These are phyloP conservation scores for Aricia agestis DNA, from an alignment of 1,140 invertebrate species.

Conservation along the genomic window DNA sequence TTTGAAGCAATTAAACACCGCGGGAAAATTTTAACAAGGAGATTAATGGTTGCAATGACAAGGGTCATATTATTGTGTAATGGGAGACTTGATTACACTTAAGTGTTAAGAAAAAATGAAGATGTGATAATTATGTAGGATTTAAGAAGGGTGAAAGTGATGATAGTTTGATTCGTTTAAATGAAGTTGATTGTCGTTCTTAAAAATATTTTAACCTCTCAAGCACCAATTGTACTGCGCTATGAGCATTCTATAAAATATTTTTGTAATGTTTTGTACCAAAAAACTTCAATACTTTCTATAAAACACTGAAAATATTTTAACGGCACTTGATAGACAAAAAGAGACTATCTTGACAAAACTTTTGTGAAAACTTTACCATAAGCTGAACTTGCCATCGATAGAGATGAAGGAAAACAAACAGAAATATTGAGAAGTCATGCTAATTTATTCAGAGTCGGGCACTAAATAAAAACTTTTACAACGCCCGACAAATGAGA, in stretches of 20 bases:
- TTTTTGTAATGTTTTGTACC: too few species aligned
- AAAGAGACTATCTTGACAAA: background rate
- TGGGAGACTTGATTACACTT: conserved; percentile 2
- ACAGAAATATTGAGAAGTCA: background rate
- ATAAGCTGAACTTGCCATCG: background rate
- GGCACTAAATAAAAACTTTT: conserved; percentile 3
- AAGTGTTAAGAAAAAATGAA: conserved; percentile 11
- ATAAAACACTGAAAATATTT: too few species aligned
- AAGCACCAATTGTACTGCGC: too few species aligned
- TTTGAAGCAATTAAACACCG: conserved; percentile 14
- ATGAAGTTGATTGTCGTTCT: background rate
- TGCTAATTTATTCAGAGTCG: conserved; percentile 1
- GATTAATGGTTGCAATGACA: conserved; percentile 12
- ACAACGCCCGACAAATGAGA: background rate
- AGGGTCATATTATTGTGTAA: conserved; percentile 11
- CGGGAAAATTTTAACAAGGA: conserved; percentile 15
- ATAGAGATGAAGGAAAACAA: background rate
- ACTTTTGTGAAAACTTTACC: background rate
- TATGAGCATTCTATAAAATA: too few species aligned
- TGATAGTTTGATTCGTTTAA: background rate
- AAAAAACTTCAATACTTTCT: too few species aligned
- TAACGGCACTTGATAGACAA: too few species aligned
- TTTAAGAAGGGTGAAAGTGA: conserved; percentile 4
- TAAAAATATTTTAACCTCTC: too few species aligned
- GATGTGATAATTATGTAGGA: conserved; percentile 6